These are phyloP conservation scores for Indicator maculatus DNA, from an alignment of 2,113 vertebrate species.

Conservation along the genomic window DNA sequence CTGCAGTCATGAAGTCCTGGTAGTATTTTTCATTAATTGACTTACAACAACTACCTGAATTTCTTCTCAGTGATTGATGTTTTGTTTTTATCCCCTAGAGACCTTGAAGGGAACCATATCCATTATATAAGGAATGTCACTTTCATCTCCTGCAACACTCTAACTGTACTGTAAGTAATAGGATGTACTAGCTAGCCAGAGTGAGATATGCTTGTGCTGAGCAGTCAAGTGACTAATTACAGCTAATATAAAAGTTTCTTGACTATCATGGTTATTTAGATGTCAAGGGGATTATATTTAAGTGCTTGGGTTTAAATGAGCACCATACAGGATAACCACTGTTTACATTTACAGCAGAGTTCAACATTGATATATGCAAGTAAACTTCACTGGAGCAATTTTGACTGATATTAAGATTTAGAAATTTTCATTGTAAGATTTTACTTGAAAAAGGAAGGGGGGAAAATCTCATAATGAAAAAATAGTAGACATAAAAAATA, in stretches of 20 bases:
- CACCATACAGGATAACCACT: not conserved
- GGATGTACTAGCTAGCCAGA: not conserved
- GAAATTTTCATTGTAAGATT: not conserved
- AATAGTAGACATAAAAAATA: not conserved
- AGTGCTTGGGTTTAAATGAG: not conserved
- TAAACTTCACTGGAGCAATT: not conserved
- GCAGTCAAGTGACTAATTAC: not conserved
- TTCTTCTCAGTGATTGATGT: constrained; percentile 25
- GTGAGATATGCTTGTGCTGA: not conserved
- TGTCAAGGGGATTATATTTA: not conserved
- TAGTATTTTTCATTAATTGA: not conserved
- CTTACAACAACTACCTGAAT: not conserved
- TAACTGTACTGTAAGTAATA: constrained; percentile 94
- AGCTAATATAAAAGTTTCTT: not conserved
- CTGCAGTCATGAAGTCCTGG: not conserved
- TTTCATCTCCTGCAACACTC: constrained; percentile 86
- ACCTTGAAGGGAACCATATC: constrained; percentile 92
- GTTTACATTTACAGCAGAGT: not conserved
- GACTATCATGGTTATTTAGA: not conserved
- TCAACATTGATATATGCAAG: not conserved
- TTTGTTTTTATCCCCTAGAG: constrained; percentile 77
- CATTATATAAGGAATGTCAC: constrained; percentile 87
- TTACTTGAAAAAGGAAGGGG: not conserved
- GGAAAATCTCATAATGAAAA: not conserved
- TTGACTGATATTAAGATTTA: not conserved